Conservation (phyloP, 2,888 invertebrate species). For the Coleophora flavipennella region DNA sequence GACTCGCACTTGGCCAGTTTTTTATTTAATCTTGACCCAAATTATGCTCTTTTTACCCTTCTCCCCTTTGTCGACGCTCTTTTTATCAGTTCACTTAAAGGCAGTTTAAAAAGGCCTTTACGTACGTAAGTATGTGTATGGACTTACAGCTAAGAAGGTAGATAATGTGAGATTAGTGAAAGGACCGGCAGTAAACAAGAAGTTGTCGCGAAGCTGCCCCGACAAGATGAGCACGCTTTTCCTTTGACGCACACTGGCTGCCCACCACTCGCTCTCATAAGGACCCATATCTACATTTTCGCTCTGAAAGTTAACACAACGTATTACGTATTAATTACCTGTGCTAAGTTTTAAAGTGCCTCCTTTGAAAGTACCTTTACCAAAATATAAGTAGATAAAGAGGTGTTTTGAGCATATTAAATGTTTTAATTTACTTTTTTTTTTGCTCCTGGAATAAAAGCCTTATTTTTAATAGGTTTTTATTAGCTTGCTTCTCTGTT, state of each 20-base stretch:
- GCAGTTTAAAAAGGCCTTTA: too few relatives aligned
- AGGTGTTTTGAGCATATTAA: neutral
- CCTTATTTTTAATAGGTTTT: too few relatives aligned
- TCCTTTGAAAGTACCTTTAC: neutral
- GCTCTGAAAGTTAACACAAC: conserved; percentile 27
- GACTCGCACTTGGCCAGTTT: too few relatives aligned
- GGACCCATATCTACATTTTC: conserved; percentile 37
- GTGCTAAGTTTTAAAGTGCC: neutral
- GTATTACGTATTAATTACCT: neutral
- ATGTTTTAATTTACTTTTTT: neutral
- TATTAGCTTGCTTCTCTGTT: too few relatives aligned
- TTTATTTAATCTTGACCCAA: too few relatives aligned
- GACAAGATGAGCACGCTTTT: conserved; percentile 33
- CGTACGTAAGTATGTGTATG: neutral
- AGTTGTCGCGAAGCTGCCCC: conserved; percentile 39
- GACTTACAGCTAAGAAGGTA: conserved; percentile 35
- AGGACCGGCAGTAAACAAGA: conserved; percentile 51
- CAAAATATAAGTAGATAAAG: neutral
- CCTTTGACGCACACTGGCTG: conserved; percentile 24
- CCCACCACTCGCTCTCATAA: conserved; percentile 53
- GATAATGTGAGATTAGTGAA: conserved; percentile 47
- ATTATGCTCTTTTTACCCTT: too few relatives aligned
- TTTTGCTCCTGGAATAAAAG: too few relatives aligned
- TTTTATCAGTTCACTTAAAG: too few relatives aligned
- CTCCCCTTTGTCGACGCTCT: too few relatives aligned